phyloP scores from a whole-genome alignment of 2,888 invertebrate species.

The Baccha elongata region DNA sequence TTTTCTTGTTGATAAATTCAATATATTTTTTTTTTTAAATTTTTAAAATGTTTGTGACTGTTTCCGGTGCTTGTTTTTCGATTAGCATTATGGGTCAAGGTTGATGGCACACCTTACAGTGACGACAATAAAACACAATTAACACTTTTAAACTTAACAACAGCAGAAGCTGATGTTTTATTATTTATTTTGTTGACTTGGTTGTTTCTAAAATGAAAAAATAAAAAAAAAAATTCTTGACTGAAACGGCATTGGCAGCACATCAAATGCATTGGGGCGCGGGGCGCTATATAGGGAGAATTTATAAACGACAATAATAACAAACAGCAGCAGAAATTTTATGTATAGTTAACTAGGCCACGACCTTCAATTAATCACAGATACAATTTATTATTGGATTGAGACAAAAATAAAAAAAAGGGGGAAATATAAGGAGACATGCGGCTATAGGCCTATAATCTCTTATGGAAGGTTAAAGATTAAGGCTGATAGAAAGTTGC shows the following conservation, averaged over 20 bases:
- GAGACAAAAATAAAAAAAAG: constrained; percentile 19
- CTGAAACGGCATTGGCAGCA: constrained; percentile 65
- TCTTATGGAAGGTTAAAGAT: not conserved
- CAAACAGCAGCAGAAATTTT: constrained; percentile 44
- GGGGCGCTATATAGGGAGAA: constrained; percentile 22
- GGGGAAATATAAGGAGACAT: constrained; percentile 3
- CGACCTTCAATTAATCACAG: constrained; percentile 69
- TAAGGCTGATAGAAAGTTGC: not conserved
- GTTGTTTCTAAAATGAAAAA: constrained; percentile 29
- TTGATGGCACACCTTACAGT: constrained; percentile 28
- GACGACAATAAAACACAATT: constrained; percentile 33
- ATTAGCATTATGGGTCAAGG: constrained; percentile 63
- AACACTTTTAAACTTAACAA: constrained; percentile 20
- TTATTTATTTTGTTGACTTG: constrained; percentile 29
- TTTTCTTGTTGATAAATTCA: constrained; percentile 7
- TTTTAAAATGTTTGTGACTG: constrained; percentile 3
- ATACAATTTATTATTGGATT: constrained; percentile 67
- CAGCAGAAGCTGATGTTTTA: constrained; percentile 12
- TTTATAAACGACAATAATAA: constrained; percentile 49
- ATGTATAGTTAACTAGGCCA: constrained; percentile 57
- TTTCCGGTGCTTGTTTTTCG: constrained; percentile 59
- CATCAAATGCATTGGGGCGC: constrained; percentile 64
- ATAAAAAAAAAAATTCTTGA: constrained; percentile 48
- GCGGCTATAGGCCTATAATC: constrained; percentile 2
- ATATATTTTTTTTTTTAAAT: constrained; percentile 3